Evolutionary conservation across 92 coral and sea anemone genomes (phyloP), one percentile per base, ranked within the genome.

Genomic region (Umimayanthus kanabou): DNA sequence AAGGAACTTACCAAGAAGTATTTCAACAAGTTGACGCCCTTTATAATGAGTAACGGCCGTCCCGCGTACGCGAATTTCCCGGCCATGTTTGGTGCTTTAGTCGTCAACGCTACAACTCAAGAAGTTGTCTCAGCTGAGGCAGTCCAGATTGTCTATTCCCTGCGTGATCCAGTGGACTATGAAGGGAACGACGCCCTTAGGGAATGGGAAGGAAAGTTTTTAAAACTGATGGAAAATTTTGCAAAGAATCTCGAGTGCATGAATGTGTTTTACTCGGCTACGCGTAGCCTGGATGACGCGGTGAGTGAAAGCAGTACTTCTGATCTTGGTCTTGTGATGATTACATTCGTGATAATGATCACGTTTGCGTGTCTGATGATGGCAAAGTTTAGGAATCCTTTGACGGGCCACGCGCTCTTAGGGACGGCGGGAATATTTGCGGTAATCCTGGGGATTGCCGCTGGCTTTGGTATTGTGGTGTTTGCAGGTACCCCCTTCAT

Each of bases 401-500:
- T 76, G 61, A 81, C 80, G 39, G 91, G 91, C 13, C 91, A 89
- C 50, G 82, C 91, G 42, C 80, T 89, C 23, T 67, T 89, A 15
- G 91, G 88, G n/a, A 90, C 92, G 29, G 90, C 95, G 79, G 97
- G 98, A 67, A 93, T 96, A 71, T 64, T 94, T 47, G 93, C 98
- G n/a, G 98, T 96, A 75, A 91, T 93, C 37, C 90, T 94, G 86
- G 98, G 98, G 66, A 96, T 96, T 47, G 76, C 91, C 71, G 92
- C 96, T 37, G 98, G 98, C 43, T 88, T 96, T 55, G 98, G 98
- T 0, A 83, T 96, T 42, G 91, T 92, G 26, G 89, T 95, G 88
- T 82, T 90, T 76, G 79, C 84, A 18, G 91, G 92, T 13, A 89
- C 91, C 2, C 96, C 98, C 23, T 93, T 95, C 53, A 87, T 95